These are phyloP conservation scores for Nephrotoma appendiculata DNA, from an alignment of 2,888 invertebrate genomes.

Conservation along the genomic window DNA sequence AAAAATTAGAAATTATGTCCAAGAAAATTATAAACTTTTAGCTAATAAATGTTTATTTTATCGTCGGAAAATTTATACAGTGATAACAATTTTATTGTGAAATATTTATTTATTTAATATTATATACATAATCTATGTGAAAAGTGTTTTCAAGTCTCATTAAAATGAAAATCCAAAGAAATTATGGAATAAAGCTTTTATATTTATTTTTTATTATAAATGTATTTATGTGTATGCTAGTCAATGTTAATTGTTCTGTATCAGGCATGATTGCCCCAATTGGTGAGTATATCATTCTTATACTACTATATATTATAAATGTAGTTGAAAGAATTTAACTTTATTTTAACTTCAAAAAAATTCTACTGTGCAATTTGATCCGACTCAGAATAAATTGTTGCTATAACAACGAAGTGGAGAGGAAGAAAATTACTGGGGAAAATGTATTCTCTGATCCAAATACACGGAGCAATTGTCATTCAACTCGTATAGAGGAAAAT, in stretches of 20 bases:
- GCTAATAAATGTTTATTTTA: not conserved
- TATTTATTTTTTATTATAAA: not conserved
- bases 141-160: not conserved
- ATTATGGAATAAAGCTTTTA: not conserved
- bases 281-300: not conserved
- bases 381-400: not conserved
- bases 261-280: constrained; percentile 1
- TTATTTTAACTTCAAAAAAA: not conserved
- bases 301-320: not conserved
- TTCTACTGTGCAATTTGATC: not conserved
- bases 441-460: not conserved
- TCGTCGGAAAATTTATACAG: not conserved
- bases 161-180: not conserved
- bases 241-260: constrained; percentile 3
- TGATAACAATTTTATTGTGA: not conserved
- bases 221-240: constrained; percentile 3
- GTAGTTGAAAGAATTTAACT: not conserved
- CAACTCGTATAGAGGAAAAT: not conserved
- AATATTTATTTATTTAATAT: not conserved
- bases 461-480: not conserved
- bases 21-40: not conserved
- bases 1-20: not conserved
- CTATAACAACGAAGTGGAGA: not conserved
- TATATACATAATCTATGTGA: not conserved
- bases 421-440: not conserved